Evolutionary conservation across 2,888 invertebrate genomes (phyloP).

Genomic region (Polydrusus tereticollis): DNA sequence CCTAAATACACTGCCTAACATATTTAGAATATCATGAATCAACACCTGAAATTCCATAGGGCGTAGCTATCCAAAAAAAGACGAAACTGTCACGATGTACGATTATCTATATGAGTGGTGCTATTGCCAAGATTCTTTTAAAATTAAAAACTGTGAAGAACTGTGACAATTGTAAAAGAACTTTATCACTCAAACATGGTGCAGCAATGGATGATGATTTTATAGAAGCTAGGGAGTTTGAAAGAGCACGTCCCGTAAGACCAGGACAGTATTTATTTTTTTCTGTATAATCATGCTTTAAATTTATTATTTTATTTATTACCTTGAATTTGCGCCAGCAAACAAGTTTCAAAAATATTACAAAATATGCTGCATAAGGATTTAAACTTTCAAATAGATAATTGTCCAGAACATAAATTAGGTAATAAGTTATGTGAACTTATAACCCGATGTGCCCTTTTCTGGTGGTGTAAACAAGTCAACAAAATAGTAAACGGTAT

Average conservation of each 20-base stretch:
- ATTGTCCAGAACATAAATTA: not conserved
- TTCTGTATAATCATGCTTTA: not conserved
- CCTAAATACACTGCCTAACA: no score
- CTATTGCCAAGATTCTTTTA: constrained; percentile 1
- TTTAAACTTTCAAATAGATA: not conserved
- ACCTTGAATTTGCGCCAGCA: not conserved
- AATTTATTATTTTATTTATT: constrained; percentile 7
- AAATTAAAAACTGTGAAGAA: not conserved
- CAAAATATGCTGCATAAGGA: not conserved
- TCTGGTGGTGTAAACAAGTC: no score
- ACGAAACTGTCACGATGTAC: not conserved
- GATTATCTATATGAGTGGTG: constrained; percentile 10
- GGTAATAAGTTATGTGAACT: not conserved
- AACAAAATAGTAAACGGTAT: no score
- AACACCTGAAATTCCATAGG: no score
- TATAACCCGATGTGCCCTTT: not conserved
- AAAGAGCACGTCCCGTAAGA: constrained; percentile 5
- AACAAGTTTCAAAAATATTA: not conserved
- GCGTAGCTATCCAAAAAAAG: no score
- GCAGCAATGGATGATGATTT: not conserved
- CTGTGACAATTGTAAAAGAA: not conserved
- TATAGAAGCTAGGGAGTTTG: constrained; percentile 25
- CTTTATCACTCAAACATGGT: not conserved
- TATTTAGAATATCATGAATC: no score
- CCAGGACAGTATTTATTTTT: constrained; percentile 23